Evolutionary conservation across 2,888 invertebrate species (phyloP).

Genomic region (Schizaphis graminum): DNA sequence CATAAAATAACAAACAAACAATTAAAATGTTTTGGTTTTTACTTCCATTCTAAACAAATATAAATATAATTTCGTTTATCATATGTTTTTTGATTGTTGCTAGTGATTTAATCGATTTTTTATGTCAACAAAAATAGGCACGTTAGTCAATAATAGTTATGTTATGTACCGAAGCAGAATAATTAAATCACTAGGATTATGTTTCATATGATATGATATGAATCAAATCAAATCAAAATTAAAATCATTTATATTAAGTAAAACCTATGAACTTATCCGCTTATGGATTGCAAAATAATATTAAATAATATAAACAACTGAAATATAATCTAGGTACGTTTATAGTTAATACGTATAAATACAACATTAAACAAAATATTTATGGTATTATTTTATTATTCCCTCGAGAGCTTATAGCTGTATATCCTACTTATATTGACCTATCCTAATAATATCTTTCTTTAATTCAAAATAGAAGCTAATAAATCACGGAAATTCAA

Average conservation of each 20-base stretch:
- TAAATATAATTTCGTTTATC: background rate
- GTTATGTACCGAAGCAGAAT: background rate
- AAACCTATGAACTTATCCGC: background rate
- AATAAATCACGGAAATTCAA: background rate
- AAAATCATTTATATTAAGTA: background rate
- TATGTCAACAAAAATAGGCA: background rate
- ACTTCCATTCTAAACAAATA: background rate
- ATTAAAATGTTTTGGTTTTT: constrained; percentile 2
- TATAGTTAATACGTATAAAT: background rate
- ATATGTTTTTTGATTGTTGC: background rate
- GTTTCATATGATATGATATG: background rate
- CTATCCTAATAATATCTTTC: constrained; percentile 1
- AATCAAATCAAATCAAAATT: background rate
- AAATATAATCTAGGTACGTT: background rate
- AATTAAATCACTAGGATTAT: background rate
- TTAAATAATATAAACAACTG: background rate
- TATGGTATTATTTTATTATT: background rate
- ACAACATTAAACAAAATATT: background rate
- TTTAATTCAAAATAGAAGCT: background rate
- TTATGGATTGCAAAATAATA: background rate
- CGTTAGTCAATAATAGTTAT: background rate
- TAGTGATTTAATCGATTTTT: background rate
- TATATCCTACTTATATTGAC: background rate
- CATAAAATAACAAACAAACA: constrained; percentile 8
- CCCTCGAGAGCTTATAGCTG: background rate